Conservation (phyloP, 2,888 invertebrate genomes). For the Nowickia ferox region DNA sequence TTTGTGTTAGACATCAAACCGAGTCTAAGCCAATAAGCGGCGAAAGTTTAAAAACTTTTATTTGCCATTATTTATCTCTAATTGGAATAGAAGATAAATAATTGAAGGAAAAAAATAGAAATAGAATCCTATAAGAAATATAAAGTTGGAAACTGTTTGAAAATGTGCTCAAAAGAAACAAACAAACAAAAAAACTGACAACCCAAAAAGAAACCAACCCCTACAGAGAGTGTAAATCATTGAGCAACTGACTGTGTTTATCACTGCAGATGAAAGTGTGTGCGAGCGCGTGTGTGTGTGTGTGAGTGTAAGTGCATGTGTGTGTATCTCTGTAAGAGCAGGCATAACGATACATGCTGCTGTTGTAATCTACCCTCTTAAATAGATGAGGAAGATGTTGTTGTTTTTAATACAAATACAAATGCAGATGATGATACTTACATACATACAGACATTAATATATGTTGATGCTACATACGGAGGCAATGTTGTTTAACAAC, state of each 20-base stretch:
- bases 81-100: not conserved
- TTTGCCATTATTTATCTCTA: not conserved
- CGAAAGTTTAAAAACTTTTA: slow-evolving; percentile 21
- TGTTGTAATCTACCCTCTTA: slow-evolving; percentile 63
- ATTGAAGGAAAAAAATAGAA: not conserved
- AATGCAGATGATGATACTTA: not conserved
- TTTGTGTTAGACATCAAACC: slow-evolving; percentile 56
- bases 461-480: slow-evolving; percentile 48
- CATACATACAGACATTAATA: not conserved
- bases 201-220: slow-evolving; percentile 56
- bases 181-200: not conserved
- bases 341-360: slow-evolving; percentile 61
- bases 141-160: slow-evolving; percentile 35
- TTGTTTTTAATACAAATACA: slow-evolving; percentile 1
- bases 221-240: slow-evolving; percentile 67
- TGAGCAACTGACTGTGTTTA: slow-evolving; percentile 54
- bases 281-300: not conserved
- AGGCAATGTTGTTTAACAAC: slow-evolving; percentile 30
- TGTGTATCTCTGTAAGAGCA: slow-evolving; percentile 42
- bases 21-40: slow-evolving; percentile 50
- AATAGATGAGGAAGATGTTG: slow-evolving; percentile 36
- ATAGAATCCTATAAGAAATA: slow-evolving; percentile 37
- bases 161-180: slow-evolving; percentile 45
- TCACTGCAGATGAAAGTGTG: slow-evolving; percentile 44
- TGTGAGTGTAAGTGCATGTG: slow-evolving; percentile 45